Evolutionary conservation across 1,140 invertebrate genomes (phyloP).

Genomic region (Papilio aristodemus): DNA sequence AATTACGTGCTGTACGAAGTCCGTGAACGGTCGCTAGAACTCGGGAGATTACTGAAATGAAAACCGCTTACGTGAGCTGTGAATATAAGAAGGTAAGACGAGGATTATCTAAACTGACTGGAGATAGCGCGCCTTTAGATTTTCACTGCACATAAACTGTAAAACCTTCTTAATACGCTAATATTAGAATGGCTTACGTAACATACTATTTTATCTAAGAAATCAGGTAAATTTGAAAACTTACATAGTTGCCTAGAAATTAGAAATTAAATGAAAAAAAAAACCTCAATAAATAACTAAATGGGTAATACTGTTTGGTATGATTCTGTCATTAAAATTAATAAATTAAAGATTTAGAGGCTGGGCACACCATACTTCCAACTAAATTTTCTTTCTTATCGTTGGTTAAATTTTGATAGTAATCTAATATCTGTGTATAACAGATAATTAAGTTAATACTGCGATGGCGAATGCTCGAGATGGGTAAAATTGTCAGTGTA

Average conservation of each 20-base stretch:
- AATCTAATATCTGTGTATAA: no score
- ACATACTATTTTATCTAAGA: no score
- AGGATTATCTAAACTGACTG: background rate
- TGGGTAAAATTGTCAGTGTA: background rate
- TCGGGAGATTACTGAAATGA: slow-evolving; percentile 55
- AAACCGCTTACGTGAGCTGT: slow-evolving; percentile 56
- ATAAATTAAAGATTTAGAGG: no score
- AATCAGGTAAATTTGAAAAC: no score
- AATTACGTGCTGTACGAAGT: slow-evolving; percentile 42
- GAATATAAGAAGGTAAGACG: slow-evolving; percentile 50
- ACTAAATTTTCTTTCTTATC: no score
- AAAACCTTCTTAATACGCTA: background rate
- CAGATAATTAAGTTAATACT: slow-evolving; percentile 2
- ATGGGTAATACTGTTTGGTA: no score
- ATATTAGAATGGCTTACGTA: background rate
- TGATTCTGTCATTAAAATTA: no score
- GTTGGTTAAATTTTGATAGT: no score
- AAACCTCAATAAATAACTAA: no score
- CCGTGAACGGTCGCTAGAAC: slow-evolving; percentile 44
- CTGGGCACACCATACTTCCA: no score
- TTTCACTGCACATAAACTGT: background rate
- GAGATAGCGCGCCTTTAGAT: background rate
- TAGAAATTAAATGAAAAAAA: no score
- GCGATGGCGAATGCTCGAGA: background rate
- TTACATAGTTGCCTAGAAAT: no score